Base-by-base conservation (phyloP, 2,797 vertebrate species). In the Poeciliopsis gracilis region DNA sequence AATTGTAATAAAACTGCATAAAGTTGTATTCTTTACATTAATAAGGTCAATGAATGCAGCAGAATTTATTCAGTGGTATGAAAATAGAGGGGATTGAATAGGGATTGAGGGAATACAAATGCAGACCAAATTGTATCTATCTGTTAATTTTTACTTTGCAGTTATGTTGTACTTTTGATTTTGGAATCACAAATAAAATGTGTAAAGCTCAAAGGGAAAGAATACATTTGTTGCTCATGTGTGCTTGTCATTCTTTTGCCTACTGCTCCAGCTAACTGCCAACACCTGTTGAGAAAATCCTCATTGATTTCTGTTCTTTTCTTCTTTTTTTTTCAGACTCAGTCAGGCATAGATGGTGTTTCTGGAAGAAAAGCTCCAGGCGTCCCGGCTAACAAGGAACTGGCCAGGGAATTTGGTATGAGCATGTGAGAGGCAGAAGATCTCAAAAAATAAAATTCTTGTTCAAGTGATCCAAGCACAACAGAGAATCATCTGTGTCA, bases 381-480 rank as follows among this genome's bases (percentile, higher is more conserved):
- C 46, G n/a, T 94, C 41, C 92, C 91, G 16, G 55, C 91, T 41
- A 91, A 95, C 89, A 94, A 92, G 81, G 92, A 89, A 76, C 83
- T 93, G 38, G 88, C 69, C 79, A 90, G 87, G 85, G 97, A 94
- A 92, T 90, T 94, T 0, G 94, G 97, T 97, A 92, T 88, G 92
- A 79, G 49, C 36, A 41, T 76, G 55, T 78, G 67, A 71, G 0
- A 77, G 51, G 77, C 36, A 72, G 36, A 11, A 59, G 73, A 49
- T 73, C 10, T 63, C 38, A 45, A 53, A 20, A 45, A 53, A 16
- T 73, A 43, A 33, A 79, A 47, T 33, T 57, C 38, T 66, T 36
- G 38, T 66, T 81, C 75, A 30, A 30, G 28, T 70, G 47, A 78
- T 28, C 23, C 41, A 59, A 16, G 73, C 45, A 76, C 30, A 20